Evolutionary conservation across 2,113 vertebrate genomes (phyloP), one percentile per base, ranked within the genome.

Genomic region (Dinomys branickii): DNA sequence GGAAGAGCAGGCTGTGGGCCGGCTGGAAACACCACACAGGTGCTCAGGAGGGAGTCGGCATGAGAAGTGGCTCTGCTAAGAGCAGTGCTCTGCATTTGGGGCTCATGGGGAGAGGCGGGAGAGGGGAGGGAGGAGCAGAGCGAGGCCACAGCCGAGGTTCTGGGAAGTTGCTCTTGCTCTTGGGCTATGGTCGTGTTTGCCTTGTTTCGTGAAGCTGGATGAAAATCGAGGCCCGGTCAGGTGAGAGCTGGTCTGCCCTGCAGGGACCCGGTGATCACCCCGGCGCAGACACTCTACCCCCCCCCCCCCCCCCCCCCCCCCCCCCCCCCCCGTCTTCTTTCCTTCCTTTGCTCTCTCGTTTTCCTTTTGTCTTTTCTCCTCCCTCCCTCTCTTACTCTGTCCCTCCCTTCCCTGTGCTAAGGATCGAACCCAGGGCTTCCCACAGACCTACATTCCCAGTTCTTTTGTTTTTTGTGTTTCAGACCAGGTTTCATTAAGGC

Each of bases 131-230:
- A n/a, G 13, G 54, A 58, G 71, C 16, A n/a, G 58, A 65, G 56
- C 20, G 47, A 81, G n/a, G 8, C 26, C 58, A 59, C 17, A 24
- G 20, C 63, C 1, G 33, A 35, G 65, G 65, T 13, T 17, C 33
- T 67, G 20, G 16, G 63, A 63, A 28, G 59, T 9, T 80, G 59
- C 75, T 78, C 89, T 54, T 69, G 59, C 19, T 26, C 47, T 56
- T 61, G 38, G 94, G 87, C 50, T 63, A 95, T 44, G 38, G 14
- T 89, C 61, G 41, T 71, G 80, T 63, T 96, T 84, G 69, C 56
- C 85, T 96, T 97, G 19, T 85, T 96, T 44, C 94, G 67, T 38
- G 67, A 59, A 90, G 26, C 54, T 85, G 35, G 44, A 24, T 90
- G 95, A 93, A 93, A 94, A 91, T 56, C 7, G 30, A 44, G 52